Percentiles rank a stretch among this genome's conserved stretches.
Evolutionary conservation across 2,113 vertebrate species (phyloP).

Genomic region (Melanerpes formicivorus): DNA sequence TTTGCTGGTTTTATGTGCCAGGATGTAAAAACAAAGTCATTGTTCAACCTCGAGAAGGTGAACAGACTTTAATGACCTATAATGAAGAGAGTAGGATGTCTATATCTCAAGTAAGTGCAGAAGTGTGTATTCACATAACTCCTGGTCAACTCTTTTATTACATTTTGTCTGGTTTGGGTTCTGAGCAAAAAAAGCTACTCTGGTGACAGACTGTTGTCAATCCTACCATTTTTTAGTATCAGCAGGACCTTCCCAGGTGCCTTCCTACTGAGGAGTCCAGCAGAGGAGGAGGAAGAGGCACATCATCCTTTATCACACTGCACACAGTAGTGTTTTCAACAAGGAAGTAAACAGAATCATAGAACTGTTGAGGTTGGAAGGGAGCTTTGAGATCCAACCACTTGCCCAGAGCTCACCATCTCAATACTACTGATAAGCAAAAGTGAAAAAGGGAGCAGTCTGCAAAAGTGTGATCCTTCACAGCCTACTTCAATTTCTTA

Average conservation of each 20-base stretch:
- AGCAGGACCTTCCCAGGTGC: background rate
- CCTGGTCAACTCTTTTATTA: background rate
- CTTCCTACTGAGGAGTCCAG: background rate
- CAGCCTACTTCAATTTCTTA: background rate
- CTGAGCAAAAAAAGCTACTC: background rate
- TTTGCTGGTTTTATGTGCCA: background rate
- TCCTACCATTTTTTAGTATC: background rate
- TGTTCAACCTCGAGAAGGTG: background rate
- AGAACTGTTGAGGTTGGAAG: too few species aligned
- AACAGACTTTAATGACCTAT: conserved; percentile 60
- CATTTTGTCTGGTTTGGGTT: background rate
- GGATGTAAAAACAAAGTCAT: background rate
- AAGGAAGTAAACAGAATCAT: background rate
- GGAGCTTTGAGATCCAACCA: too few species aligned
- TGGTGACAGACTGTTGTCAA: background rate
- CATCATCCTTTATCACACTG: background rate
- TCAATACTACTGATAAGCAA: background rate
- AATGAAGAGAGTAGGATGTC: conserved; percentile 37
- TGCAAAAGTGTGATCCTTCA: background rate
- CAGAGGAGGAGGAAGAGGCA: background rate
- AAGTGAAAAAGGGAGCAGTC: background rate
- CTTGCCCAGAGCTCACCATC: too few species aligned
- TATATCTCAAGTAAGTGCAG: conserved; percentile 5
- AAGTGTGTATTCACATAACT: background rate
- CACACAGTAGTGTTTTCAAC: background rate